These are phyloP conservation scores for Serranus cabrilla DNA, from an alignment of 2,797 vertebrate genomes.

Conservation along the genomic window DNA sequence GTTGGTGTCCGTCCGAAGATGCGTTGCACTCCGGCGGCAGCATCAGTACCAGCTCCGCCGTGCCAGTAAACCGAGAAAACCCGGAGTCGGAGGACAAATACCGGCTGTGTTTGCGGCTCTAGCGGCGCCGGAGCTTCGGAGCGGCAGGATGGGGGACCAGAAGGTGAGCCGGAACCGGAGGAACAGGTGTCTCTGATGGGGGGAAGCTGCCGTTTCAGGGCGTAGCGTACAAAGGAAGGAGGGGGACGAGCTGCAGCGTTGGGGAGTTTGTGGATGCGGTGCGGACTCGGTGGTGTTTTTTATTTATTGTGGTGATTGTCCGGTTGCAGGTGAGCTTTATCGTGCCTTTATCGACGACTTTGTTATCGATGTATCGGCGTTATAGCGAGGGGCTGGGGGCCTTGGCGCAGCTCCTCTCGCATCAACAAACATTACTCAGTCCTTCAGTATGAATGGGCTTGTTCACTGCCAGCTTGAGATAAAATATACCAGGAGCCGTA, in stretches of 20 bases:
- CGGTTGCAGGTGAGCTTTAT: neutral
- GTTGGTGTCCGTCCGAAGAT: conserved; percentile 79
- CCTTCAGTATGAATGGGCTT: conserved; percentile 53
- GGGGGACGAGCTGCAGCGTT: conserved; percentile 35
- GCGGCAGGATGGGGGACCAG: conserved; percentile 85
- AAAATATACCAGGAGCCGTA: neutral
- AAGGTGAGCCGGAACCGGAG: conserved; percentile 80
- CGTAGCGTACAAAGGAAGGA: conserved; percentile 83
- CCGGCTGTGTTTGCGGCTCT: conserved; percentile 48
- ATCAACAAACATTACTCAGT: conserved; percentile 60
- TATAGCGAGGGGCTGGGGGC: conserved; percentile 35
- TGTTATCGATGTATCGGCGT: neutral
- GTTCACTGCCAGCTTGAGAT: conserved; percentile 16
- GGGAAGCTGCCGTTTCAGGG: conserved; percentile 60
- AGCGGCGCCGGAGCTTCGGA: conserved; percentile 54
- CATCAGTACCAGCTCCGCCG: conserved; percentile 84
- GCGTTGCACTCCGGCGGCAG: conserved; percentile 82
- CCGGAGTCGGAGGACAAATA: conserved; percentile 35
- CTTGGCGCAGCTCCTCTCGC: conserved; percentile 57
- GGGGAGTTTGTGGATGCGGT: conserved; percentile 51
- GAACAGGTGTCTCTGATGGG: conserved; percentile 74
- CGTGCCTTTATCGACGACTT: conserved; percentile 4
- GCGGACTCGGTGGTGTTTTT: conserved; percentile 1
- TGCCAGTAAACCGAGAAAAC: conserved; percentile 45
- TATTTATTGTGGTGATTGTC: neutral